phyloP scores from a whole-genome alignment of 2,888 invertebrate genomes.

The Sylvicola fuscatus region DNA sequence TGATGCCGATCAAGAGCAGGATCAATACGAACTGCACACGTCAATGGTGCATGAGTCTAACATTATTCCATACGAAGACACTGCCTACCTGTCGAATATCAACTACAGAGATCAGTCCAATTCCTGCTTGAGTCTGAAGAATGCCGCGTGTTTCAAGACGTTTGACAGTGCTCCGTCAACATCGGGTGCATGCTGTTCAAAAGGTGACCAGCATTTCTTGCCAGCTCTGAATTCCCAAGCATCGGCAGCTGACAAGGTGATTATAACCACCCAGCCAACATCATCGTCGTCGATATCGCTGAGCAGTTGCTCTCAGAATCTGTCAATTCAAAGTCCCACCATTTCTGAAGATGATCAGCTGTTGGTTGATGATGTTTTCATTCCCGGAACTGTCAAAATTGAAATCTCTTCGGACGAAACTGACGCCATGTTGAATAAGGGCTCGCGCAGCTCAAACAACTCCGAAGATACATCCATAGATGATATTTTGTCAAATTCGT shows the following conservation, averaged over 20 bases:
- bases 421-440: slow-evolving; percentile 21
- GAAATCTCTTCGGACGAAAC: slow-evolving; percentile 35
- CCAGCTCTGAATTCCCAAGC: not conserved
- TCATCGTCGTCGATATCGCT: slow-evolving; percentile 26
- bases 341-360: slow-evolving; percentile 37
- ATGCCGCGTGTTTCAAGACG: slow-evolving; percentile 20
- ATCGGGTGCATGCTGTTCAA: not conserved
- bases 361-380: slow-evolving; percentile 38
- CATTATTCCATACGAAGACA: slow-evolving; percentile 18
- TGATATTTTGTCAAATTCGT: slow-evolving; percentile 33
- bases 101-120: slow-evolving; percentile 19
- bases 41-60: not conserved
- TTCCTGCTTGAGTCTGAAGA: slow-evolving; percentile 19
- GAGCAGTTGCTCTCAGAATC: not conserved
- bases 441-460: slow-evolving; percentile 36
- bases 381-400: slow-evolving; percentile 32
- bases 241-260: slow-evolving; percentile 25
- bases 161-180: slow-evolving; percentile 3
- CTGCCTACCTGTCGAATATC: slow-evolving; percentile 16
- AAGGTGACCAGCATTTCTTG: not conserved
- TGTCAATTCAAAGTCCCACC: slow-evolving; percentile 22
- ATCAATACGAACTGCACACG: slow-evolving; percentile 8
- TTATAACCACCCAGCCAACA: slow-evolving; percentile 34
- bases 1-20: slow-evolving; percentile 30
- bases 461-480: slow-evolving; percentile 38